Conservation (phyloP, 2,797 vertebrate species). For the Chaetophractus vellerosus region DNA sequence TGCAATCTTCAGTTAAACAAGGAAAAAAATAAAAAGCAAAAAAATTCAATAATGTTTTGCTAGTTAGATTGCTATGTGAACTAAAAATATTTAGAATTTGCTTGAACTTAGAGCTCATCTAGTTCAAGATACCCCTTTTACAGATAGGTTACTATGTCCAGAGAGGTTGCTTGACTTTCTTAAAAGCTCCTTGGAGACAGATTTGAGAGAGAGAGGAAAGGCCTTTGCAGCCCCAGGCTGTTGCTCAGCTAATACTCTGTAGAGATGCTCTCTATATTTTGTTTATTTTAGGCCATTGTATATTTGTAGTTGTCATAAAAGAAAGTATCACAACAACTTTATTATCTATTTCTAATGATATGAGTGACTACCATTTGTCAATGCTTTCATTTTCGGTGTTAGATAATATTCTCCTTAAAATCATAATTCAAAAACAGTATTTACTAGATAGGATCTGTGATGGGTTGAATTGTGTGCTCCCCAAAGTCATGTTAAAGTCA, state of each 20-base stretch:
- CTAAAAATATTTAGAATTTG: not conserved
- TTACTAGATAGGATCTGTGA: not conserved
- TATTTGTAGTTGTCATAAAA: not conserved
- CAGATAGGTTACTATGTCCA: not conserved
- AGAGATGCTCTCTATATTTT: not conserved
- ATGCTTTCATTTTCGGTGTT: not conserved
- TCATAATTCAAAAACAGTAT: slow-evolving; percentile 23
- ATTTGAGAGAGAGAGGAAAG: not conserved
- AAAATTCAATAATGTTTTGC: not conserved
- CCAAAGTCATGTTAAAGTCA: too few species aligned
- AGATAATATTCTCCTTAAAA: not conserved
- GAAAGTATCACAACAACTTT: slow-evolving; percentile 24
- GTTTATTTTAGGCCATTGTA: not conserved
- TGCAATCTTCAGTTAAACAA: slow-evolving; percentile 1
- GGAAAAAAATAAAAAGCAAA: not conserved
- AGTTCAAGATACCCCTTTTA: not conserved
- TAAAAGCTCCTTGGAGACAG: not conserved
- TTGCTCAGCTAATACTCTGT: not conserved
- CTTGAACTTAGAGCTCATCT: not conserved
- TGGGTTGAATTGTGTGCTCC: too few species aligned
- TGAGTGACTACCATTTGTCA: not conserved
- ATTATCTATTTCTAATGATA: slow-evolving; percentile 22
- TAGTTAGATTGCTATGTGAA: not conserved
- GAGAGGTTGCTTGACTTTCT: not conserved
- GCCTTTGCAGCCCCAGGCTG: not conserved